These are phyloP conservation scores for Apamea crenata DNA, from an alignment of 2,888 invertebrate genomes.

Conservation along the genomic window DNA sequence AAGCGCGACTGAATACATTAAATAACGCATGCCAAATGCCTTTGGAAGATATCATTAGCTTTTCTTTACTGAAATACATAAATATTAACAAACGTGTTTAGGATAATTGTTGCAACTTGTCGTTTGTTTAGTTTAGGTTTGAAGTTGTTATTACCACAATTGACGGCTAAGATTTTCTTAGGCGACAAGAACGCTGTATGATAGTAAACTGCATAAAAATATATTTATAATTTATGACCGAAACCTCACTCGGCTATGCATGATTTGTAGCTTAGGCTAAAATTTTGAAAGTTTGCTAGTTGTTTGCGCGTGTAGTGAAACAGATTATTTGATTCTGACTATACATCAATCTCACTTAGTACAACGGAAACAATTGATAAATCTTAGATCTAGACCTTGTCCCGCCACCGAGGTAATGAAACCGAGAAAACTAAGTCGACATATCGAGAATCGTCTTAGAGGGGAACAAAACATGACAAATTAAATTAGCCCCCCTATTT, in stretches of 20 bases:
- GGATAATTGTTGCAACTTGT: neutral
- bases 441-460: neutral
- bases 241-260: neutral
- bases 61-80: neutral
- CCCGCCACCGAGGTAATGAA: neutral
- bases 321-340: neutral
- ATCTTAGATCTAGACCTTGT: neutral
- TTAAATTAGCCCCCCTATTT: neutral
- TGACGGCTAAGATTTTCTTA: neutral
- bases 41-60: neutral
- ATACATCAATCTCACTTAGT: too few relatives aligned
- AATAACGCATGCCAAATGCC: neutral
- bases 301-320: neutral
- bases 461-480: neutral
- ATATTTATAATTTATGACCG: neutral
- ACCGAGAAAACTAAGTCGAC: neutral
- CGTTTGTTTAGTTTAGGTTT: neutral
- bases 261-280: neutral
- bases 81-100: neutral
- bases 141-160: neutral
- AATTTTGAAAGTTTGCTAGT: neutral
- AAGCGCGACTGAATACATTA: neutral
- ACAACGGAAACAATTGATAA: neutral
- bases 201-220: neutral
- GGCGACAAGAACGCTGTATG: neutral